Evolutionary conservation across 2,797 vertebrate species (phyloP).

Genomic region (Aselliscus stoliczkanus): DNA sequence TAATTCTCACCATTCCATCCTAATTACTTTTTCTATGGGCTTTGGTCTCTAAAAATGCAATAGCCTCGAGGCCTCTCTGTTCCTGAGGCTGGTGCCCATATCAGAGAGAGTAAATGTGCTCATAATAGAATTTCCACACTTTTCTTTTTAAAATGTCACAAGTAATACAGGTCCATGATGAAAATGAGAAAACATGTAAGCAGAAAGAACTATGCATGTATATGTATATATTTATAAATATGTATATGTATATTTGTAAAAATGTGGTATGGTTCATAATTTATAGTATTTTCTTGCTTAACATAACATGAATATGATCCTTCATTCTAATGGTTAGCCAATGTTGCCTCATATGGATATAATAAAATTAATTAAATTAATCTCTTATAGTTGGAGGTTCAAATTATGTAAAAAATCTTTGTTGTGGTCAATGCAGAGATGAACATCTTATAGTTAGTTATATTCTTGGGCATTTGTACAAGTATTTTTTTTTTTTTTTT

Average conservation of each 20-base stretch:
- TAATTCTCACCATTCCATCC: background rate
- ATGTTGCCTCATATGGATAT: background rate
- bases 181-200: background rate
- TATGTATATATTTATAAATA: background rate
- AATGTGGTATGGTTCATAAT: background rate
- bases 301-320: background rate
- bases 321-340: background rate
- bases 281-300: background rate
- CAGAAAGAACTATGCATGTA: background rate
- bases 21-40: conserved; percentile 15
- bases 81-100: background rate
- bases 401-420: conserved; percentile 2
- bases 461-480: background rate
- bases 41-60: background rate
- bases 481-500: too few species aligned
- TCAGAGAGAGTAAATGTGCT: background rate
- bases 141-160: background rate
- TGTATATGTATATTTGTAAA: background rate
- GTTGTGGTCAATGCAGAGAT: background rate
- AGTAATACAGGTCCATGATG: background rate
- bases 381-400: background rate
- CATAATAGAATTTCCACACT: background rate
- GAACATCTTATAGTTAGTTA: background rate
- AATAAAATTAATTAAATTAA: background rate
- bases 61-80: background rate